Conservation (phyloP, 2,113 vertebrate species). For the Lucifuga dentata region DNA sequence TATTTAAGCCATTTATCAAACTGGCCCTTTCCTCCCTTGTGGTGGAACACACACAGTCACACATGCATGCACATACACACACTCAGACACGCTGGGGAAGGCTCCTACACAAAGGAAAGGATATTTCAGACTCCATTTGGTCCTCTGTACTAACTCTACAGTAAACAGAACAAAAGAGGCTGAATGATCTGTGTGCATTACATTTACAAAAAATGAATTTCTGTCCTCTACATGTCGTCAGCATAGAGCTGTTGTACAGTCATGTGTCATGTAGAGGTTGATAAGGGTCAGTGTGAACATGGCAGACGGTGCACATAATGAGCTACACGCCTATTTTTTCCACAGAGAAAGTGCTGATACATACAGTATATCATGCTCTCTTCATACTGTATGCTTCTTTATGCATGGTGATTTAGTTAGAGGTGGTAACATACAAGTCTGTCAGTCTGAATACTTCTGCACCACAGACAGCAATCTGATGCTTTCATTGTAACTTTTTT, state of each 20-base stretch:
- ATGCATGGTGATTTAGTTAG: conserved; percentile 45
- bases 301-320: conserved; percentile 62
- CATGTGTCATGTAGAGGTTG: conserved; percentile 66
- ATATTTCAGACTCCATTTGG: conserved; percentile 25
- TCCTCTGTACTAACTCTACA: conserved; percentile 7
- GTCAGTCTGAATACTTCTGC: conserved; percentile 7
- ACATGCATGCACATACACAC: conserved; percentile 7
- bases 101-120: conserved; percentile 26
- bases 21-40: conserved; percentile 54
- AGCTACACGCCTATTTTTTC: conserved; percentile 52
- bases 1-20: conserved; percentile 80
- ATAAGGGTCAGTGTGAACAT: conserved; percentile 72
- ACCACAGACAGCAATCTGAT: conserved; percentile 4
- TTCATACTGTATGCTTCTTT: conserved; percentile 29
- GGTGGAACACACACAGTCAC: conserved; percentile 24
- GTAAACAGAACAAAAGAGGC: conserved; percentile 34
- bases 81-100: conserved; percentile 1
- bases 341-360: conserved; percentile 60
- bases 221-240: conserved; percentile 22
- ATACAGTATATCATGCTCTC: conserved; percentile 41
- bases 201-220: conserved; percentile 15
- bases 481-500: not conserved
- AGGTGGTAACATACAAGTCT: conserved; percentile 22
- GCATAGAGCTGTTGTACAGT: conserved; percentile 49
- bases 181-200: conserved; percentile 2